Evolutionary conservation across 1,140 invertebrate genomes (phyloP).

Genomic region (Drosophila trapezifrons): DNA sequence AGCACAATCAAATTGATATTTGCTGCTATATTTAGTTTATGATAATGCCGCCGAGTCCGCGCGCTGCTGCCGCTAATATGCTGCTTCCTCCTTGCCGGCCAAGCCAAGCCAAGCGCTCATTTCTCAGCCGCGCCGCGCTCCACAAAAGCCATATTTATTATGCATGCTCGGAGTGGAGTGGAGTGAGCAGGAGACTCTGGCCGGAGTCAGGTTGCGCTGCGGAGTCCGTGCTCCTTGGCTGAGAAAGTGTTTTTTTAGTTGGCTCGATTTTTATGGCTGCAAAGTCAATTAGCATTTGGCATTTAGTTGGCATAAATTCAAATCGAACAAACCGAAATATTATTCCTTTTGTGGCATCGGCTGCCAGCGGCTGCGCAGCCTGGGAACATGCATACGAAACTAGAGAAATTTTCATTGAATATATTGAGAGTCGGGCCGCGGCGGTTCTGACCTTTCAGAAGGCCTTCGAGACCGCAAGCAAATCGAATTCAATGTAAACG

Average conservation of each 20-base stretch:
- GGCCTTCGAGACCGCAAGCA: conserved; percentile 10
- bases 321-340: conserved; percentile 50
- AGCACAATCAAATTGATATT: conserved; percentile 81
- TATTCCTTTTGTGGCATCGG: conserved; percentile 25
- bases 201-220: conserved; percentile 4
- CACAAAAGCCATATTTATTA: conserved; percentile 71
- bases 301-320: conserved; percentile 67
- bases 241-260: conserved; percentile 58
- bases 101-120: conserved; percentile 30
- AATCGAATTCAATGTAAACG: conserved; percentile 35
- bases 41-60: conserved; percentile 71
- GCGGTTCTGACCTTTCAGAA: conserved; percentile 33
- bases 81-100: conserved; percentile 55
- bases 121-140: conserved; percentile 39
- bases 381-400: conserved; percentile 53
- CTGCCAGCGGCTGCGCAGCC: conserved; percentile 13
- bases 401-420: conserved; percentile 49
- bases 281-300: conserved; percentile 75
- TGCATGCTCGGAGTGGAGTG: conserved; percentile 35
- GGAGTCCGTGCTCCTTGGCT: conserved; percentile 20
- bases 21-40: conserved; percentile 82
- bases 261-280: conserved; percentile 44
- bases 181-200: conserved; percentile 1
- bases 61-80: conserved; percentile 57
- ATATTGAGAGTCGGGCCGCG: conserved; percentile 14